Evolutionary conservation across 37 sponge, comb jelly and placozoan species (phyloP).

Genomic region (Beroe ovata): DNA sequence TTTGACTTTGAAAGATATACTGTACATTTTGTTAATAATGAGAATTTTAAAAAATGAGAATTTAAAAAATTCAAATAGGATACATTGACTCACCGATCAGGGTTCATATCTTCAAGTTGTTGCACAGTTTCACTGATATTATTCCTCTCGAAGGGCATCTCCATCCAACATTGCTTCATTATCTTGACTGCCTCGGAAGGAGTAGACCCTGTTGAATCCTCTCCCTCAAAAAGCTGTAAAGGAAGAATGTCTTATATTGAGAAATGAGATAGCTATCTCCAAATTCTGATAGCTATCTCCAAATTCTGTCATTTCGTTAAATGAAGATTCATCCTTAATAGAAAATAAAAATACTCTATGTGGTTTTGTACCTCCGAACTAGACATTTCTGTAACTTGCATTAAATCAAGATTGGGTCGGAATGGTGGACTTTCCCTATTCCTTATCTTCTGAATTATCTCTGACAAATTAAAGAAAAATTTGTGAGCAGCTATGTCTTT

Average conservation of each 20-base stretch:
- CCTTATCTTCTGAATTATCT: slow-evolving; percentile 12
- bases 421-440: slow-evolving; percentile 30
- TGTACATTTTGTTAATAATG: too few species aligned
- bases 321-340: too few species aligned
- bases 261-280: too few species aligned
- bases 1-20: too few species aligned
- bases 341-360: too few species aligned
- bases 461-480: slow-evolving; percentile 29
- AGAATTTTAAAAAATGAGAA: too few species aligned
- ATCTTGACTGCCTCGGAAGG: slow-evolving; percentile 10
- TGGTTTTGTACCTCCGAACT: slow-evolving; percentile 61
- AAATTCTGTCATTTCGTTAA: too few species aligned
- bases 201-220: not conserved
- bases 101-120: slow-evolving; percentile 49
- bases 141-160: slow-evolving; percentile 66
- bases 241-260: too few species aligned
- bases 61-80: too few species aligned
- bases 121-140: slow-evolving; percentile 37
- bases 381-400: slow-evolving; percentile 14
- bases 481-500: too few species aligned
- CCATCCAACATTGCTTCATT: slow-evolving; percentile 52
- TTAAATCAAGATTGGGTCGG: not conserved
- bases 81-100: slow-evolving; percentile 45
- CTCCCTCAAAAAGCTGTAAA: not conserved
- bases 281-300: too few species aligned